phyloP scores from a whole-genome alignment of 2,113 vertebrate species.

The Cynoglossus semilaevis region DNA sequence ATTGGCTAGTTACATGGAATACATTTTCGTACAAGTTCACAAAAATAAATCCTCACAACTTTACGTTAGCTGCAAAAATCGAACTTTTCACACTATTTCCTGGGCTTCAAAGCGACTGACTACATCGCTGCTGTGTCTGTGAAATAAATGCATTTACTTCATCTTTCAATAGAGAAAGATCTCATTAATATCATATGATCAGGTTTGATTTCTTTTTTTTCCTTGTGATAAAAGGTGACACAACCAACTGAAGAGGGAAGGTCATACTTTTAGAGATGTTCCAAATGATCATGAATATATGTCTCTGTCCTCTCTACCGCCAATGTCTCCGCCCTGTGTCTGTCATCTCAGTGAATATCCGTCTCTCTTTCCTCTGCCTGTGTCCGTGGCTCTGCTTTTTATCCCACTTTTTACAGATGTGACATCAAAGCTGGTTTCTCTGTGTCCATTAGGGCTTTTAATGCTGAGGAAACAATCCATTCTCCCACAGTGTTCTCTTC shows the following conservation, averaged over 20 bases:
- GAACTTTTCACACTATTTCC: too few relatives aligned
- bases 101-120: neutral
- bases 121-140: slow-evolving; percentile 5
- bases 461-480: slow-evolving; percentile 52
- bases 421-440: slow-evolving; percentile 48
- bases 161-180: neutral
- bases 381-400: slow-evolving; percentile 39
- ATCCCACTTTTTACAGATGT: slow-evolving; percentile 36
- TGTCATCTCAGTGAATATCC: slow-evolving; percentile 9
- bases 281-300: slow-evolving; percentile 17
- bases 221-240: neutral
- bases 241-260: slow-evolving; percentile 1
- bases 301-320: slow-evolving; percentile 8
- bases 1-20: too few relatives aligned
- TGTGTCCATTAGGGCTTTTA: slow-evolving; percentile 60
- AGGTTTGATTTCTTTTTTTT: neutral
- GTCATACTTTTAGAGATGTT: slow-evolving; percentile 7
- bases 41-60: too few relatives aligned
- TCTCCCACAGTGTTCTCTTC: slow-evolving; percentile 42
- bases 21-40: too few relatives aligned
- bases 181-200: slow-evolving; percentile 11
- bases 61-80: too few relatives aligned
- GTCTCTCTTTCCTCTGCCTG: slow-evolving; percentile 18
- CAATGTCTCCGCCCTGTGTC: slow-evolving; percentile 24
- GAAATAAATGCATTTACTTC: neutral